Percentiles rank a stretch among this genome's conserved stretches.
Evolutionary conservation across 2,797 vertebrate genomes (phyloP).

Genomic region (Simalia tracyae): DNA sequence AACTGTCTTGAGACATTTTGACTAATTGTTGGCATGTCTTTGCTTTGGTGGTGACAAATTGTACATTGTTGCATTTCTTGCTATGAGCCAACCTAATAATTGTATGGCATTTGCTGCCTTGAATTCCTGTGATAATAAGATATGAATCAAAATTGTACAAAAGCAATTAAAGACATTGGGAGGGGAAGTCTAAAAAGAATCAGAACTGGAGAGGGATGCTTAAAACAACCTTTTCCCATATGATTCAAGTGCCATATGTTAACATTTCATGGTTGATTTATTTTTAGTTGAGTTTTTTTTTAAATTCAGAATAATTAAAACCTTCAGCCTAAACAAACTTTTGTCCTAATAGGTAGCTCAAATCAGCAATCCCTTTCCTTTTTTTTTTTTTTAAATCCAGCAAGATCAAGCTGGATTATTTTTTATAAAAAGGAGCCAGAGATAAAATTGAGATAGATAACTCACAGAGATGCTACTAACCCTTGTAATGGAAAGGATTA

Average conservation of each 20-base stretch:
- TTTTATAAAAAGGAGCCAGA: neutral
- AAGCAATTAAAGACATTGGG: neutral
- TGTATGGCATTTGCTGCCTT: neutral
- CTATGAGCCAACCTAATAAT: neutral
- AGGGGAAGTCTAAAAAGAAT: neutral
- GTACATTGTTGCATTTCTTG: neutral
- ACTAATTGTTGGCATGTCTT: neutral
- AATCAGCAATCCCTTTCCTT: neutral
- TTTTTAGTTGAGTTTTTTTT: neutral
- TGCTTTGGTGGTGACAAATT: neutral
- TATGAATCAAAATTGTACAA: neutral
- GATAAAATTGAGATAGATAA: constrained; percentile 4
- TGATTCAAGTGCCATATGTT: neutral
- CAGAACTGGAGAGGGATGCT: neutral
- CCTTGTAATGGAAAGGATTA: constrained; percentile 3
- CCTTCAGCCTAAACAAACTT: neutral
- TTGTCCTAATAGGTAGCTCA: neutral
- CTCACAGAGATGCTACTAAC: neutral
- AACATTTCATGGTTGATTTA: neutral
- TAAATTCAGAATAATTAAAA: neutral
- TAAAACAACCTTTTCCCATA: neutral
- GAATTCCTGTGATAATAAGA: neutral
- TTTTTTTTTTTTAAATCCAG: neutral
- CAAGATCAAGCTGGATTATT: neutral
- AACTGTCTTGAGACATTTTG: neutral